These are phyloP conservation scores for Peromyscus polionotus DNA, from an alignment of 2,113 vertebrate species.

Conservation along the genomic window DNA sequence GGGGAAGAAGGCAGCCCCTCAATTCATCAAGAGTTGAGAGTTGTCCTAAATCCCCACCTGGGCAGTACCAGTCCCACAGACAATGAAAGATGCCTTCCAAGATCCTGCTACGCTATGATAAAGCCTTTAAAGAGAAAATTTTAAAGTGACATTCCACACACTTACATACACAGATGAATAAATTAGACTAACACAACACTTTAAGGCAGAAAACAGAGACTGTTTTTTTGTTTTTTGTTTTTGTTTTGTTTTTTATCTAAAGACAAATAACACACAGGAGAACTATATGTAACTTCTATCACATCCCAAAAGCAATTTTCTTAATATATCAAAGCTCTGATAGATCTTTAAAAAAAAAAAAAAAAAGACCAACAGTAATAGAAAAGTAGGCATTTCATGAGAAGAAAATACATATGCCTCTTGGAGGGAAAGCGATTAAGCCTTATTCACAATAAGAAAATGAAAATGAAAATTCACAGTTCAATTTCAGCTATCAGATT, in stretches of 20 bases:
- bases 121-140: conserved; percentile 68
- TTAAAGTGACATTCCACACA: conserved; percentile 33
- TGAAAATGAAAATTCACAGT: conserved; percentile 50
- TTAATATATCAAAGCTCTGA: conserved; percentile 61
- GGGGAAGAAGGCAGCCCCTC: not conserved
- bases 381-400: conserved; percentile 62
- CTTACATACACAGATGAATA: conserved; percentile 26
- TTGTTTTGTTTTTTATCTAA: conserved; percentile 47
- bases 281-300: conserved; percentile 51
- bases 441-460: conserved; percentile 50
- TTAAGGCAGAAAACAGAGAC: conserved; percentile 31
- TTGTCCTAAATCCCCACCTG: not conserved
- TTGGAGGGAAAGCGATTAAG: conserved; percentile 55
- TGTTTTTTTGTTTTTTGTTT: conserved; percentile 33
- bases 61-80: not conserved
- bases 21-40: not conserved
- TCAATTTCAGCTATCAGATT: not conserved
- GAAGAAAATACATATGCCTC: conserved; percentile 48
- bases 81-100: conserved; percentile 47
- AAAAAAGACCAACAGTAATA: conserved; percentile 43
- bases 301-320: conserved; percentile 66
- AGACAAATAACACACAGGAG: conserved; percentile 46
- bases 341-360: conserved; percentile 37
- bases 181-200: not conserved
- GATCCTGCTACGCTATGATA: conserved; percentile 15